A percentile compares a stretch with the other conserved stretches of the same genome.
Evolutionary conservation across 2,113 vertebrate genomes (phyloP).

Genomic region (Poeciliopsis occidentalis): DNA sequence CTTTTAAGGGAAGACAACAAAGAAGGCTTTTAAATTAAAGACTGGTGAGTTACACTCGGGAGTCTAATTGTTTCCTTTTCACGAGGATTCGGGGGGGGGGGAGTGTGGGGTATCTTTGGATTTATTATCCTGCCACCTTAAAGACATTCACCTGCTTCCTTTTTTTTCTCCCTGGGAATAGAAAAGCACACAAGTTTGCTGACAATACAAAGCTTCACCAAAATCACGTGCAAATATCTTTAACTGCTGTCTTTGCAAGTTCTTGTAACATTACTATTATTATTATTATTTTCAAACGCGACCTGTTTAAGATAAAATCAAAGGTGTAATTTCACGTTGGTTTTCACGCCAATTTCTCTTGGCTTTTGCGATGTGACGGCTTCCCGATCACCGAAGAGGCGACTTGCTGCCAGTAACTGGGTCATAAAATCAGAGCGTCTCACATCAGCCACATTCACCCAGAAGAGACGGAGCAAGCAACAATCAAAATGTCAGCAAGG

Average conservation of each 20-base stretch:
- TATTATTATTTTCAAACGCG: neutral
- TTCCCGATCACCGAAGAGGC: neutral
- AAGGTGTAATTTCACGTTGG: neutral
- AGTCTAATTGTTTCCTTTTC: constrained; percentile 40
- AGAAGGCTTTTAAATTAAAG: constrained; percentile 41
- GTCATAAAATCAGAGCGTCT: neutral
- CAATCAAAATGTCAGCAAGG: neutral
- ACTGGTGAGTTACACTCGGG: constrained; percentile 40
- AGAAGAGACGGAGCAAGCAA: neutral
- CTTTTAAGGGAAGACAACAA: constrained; percentile 26
- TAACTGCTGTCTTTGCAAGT: neutral
- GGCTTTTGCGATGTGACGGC: neutral
- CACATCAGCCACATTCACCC: neutral
- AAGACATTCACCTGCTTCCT: constrained; percentile 22
- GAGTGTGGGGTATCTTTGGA: neutral
- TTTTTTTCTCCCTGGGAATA: neutral
- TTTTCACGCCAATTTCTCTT: neutral
- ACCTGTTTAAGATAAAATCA: neutral
- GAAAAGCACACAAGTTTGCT: neutral
- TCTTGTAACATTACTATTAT: neutral
- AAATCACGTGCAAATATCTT: no score
- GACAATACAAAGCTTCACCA: constrained; percentile 1
- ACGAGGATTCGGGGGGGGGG: constrained; percentile 10
- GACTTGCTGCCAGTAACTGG: neutral
- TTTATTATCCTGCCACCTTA: constrained; percentile 58